Base-by-base conservation (phyloP, 2,888 invertebrate species). In the Lysandra coridon region DNA sequence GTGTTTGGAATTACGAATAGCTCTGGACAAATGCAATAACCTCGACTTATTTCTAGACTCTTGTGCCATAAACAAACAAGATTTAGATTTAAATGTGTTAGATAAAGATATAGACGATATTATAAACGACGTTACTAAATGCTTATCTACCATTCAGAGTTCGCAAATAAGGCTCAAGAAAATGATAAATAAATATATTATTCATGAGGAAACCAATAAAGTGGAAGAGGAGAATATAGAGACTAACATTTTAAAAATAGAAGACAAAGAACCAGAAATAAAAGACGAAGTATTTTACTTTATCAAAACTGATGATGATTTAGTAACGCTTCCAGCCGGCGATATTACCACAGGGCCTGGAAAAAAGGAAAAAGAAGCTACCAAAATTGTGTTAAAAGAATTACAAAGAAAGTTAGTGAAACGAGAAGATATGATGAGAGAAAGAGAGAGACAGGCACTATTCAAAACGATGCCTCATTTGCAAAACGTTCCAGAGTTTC, bases 261-360 rank as follows among this genome's bases (percentile, higher is more conserved):
- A 90, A 83, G 90, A 93, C 79, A 85, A 83, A 78, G 89, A 88
- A 49, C 91, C 90, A 77, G 92, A 91, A 82, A 84, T 88, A 30
- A 91, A 85, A 82, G 95, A 95, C 83, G 94, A 95, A 86, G 95
- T 95, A 77, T 95, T 92, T 84, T 95, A 92, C 86, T 93, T 88
- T 62, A 84, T 93, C 0, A 93, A 88, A 85, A 94, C 92, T 0
- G 94, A 94, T 1, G 93, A 93, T 0, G 92, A 92, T 81, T 86
- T 85, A 17, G 79, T 77, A 0, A 44, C 44, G 5, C 86, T 85
- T 64, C 83, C 87, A 4, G 87, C 86, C 0, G 88, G 85, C 3
- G 94, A 94, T 84, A 80, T 90, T 1, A 87, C 86, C 0, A 93
- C 92, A 0, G 91, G 84, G 0, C 95, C 95, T 0, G 95, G 95